Conservation (phyloP, 2,797 vertebrate species). For the Centroberyx gerrardi region DNA sequence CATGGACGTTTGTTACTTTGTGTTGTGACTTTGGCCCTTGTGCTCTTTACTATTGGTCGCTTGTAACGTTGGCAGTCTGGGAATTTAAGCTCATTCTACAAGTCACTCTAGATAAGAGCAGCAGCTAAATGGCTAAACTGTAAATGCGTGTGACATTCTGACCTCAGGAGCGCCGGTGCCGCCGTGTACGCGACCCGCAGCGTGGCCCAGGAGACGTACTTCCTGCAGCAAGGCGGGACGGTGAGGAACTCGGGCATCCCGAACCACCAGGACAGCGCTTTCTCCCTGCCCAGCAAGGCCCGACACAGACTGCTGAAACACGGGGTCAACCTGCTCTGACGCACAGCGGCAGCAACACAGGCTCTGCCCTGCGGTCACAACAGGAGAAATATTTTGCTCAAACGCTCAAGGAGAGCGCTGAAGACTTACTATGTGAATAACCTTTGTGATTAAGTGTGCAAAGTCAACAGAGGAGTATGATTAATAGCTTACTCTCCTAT, state of each 20-base stretch:
- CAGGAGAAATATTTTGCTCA: background rate
- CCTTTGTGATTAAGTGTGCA: background rate
- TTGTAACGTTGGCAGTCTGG: background rate
- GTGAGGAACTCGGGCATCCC: conserved; percentile 92
- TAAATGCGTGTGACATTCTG: conserved; percentile 32
- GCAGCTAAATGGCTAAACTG: background rate
- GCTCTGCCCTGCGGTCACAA: background rate
- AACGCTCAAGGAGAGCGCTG: background rate
- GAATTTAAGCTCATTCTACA: background rate
- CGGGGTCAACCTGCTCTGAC: conserved; percentile 93
- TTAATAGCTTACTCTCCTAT: background rate
- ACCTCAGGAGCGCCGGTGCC: conserved; percentile 87
- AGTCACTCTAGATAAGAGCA: background rate
- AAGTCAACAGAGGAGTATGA: background rate
- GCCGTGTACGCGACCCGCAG: conserved; percentile 90
- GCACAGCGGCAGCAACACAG: background rate
- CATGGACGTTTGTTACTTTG: background rate
- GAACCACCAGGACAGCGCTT: conserved; percentile 91
- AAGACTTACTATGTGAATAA: background rate
- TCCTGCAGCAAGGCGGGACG: conserved; percentile 88
- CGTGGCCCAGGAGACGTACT: conserved; percentile 92
- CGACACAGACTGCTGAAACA: conserved; percentile 95
- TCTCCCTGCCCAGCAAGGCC: conserved; percentile 90
- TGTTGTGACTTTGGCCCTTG: background rate
- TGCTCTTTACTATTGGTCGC: background rate